phyloP scores from a whole-genome alignment of 2,113 vertebrate genomes.

The Polypterus bichir region DNA sequence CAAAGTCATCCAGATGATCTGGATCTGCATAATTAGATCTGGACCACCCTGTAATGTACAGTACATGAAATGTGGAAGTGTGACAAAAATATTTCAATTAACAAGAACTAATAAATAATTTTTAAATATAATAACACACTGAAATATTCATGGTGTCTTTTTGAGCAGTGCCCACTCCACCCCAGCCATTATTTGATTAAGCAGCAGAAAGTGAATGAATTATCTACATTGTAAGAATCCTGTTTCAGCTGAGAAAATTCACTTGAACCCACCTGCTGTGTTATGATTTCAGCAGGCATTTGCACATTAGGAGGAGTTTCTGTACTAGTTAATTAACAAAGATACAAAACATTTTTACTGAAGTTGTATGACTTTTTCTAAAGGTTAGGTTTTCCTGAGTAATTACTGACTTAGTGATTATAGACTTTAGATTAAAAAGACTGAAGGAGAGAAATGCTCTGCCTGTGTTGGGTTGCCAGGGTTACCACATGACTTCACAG shows the following conservation, averaged over 20 bases:
- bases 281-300: conserved; percentile 26
- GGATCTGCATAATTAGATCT: too few relatives aligned
- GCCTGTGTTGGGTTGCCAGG: neutral
- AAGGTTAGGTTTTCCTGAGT: conserved; percentile 14
- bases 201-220: neutral
- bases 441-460: neutral
- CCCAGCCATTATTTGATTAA: neutral
- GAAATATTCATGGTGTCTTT: too few relatives aligned
- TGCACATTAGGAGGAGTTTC: conserved; percentile 19
- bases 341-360: conserved; percentile 13
- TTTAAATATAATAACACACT: too few relatives aligned
- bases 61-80: too few relatives aligned
- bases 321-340: conserved; percentile 21
- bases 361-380: conserved; percentile 17
- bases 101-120: too few relatives aligned
- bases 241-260: conserved; percentile 24
- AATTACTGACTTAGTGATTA: conserved; percentile 10
- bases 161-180: neutral
- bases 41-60: too few relatives aligned
- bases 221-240: conserved; percentile 8
- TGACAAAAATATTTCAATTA: too few relatives aligned
- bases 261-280: conserved; percentile 23
- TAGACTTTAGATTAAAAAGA: neutral
- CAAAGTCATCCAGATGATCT: too few relatives aligned
- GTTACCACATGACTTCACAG: neutral